These are phyloP conservation scores for Lithophane leautieri DNA, from an alignment of 2,888 invertebrate species.

Conservation along the genomic window DNA sequence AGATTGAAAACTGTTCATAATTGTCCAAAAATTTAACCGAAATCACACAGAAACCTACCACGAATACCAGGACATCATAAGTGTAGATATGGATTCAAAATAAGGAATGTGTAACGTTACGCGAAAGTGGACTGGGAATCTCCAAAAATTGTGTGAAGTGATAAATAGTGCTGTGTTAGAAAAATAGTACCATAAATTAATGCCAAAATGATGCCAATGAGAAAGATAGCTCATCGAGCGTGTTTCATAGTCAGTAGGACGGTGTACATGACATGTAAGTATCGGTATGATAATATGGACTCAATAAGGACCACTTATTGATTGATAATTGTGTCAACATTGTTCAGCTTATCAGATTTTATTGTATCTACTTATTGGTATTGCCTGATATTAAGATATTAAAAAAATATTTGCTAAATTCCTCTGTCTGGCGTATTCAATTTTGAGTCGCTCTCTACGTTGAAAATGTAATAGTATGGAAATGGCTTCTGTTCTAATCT, in stretches of 20 bases:
- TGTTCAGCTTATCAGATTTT: conserved; percentile 44
- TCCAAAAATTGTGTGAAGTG: conserved; percentile 20
- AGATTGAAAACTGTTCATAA: neutral
- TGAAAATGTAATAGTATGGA: conserved; percentile 1
- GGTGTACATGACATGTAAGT: conserved; percentile 89
- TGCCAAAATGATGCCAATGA: conserved; percentile 78
- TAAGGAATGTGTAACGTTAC: neutral
- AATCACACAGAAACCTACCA: conserved; percentile 9
- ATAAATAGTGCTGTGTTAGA: conserved; percentile 23
- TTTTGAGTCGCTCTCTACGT: neutral
- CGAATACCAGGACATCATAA: conserved; percentile 18
- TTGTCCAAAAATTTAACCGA: neutral
- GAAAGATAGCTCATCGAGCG: conserved; percentile 83
- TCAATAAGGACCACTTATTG: conserved; percentile 38
- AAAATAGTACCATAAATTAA: conserved; percentile 28
- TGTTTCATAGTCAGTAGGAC: conserved; percentile 85
- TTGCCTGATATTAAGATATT: conserved; percentile 2
- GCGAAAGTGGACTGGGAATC: conserved; percentile 7
- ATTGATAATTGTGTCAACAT: conserved; percentile 47
- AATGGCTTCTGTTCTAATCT: conserved; percentile 1
- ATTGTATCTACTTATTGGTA: conserved; percentile 3
- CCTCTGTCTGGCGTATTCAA: neutral
- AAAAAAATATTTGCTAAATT: conserved; percentile 9
- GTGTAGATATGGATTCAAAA: neutral
- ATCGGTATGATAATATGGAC: conserved; percentile 39